phyloP scores from a whole-genome alignment of 2,888 invertebrate genomes.

The Rotaria macrura region DNA sequence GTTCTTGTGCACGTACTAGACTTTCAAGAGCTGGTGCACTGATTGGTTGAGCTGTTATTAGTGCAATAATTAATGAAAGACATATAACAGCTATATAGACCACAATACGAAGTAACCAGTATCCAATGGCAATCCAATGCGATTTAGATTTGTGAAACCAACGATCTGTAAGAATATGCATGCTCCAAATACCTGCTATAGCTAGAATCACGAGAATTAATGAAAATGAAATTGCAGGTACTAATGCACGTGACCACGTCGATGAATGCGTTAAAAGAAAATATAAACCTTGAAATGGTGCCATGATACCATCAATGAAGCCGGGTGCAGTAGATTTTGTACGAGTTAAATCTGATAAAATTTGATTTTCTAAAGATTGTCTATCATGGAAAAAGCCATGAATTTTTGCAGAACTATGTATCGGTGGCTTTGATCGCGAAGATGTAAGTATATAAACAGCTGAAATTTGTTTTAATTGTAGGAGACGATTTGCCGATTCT shows the following conservation, averaged over 20 bases:
- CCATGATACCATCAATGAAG: neutral
- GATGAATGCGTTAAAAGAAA: neutral
- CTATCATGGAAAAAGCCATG: neutral
- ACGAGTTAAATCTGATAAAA: neutral
- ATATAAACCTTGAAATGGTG: conserved; percentile 5
- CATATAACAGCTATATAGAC: neutral
- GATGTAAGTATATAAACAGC: neutral
- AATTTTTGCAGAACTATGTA: neutral
- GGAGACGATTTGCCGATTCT: neutral
- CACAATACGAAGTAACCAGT: neutral
- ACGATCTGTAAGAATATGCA: neutral
- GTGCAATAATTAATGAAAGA: neutral
- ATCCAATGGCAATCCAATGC: neutral
- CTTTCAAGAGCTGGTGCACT: conserved; percentile 9
- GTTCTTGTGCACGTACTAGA: neutral
- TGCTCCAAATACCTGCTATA: neutral
- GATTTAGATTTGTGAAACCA: neutral
- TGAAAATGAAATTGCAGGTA: neutral
- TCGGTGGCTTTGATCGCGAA: neutral
- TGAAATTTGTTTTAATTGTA: neutral
- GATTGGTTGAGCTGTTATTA: neutral
- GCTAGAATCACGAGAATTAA: neutral
- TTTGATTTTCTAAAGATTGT: neutral
- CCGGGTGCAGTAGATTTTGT: neutral
- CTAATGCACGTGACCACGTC: neutral